A percentile compares a stretch with the other conserved stretches of the same genome.
phyloP scores from a whole-genome alignment of 2,888 invertebrate species.

The Anthrax anthrax region DNA sequence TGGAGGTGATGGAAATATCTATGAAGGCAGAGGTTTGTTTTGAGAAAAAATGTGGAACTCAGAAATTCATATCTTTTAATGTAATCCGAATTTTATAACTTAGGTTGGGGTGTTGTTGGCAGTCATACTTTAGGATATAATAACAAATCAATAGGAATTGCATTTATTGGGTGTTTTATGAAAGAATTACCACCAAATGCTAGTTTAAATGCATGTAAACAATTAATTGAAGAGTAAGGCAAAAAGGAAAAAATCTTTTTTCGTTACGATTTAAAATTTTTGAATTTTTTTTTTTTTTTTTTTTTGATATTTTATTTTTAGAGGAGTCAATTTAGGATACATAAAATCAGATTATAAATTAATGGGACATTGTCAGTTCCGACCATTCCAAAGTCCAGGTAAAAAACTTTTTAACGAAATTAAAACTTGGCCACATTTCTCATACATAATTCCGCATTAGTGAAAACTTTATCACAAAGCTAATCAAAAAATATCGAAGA shows the following conservation, averaged over 20 bases:
- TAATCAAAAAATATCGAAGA: too few relatives aligned
- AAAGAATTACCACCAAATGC: slow-evolving; percentile 31
- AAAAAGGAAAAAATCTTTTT: too few relatives aligned
- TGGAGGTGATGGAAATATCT: slow-evolving; percentile 42
- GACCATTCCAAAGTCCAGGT: slow-evolving; percentile 39
- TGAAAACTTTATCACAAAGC: too few relatives aligned
- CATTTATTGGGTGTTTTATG: slow-evolving; percentile 40
- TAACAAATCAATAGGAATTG: slow-evolving; percentile 35
- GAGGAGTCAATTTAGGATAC: slow-evolving; percentile 36
- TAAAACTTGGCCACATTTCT: slow-evolving; percentile 39
- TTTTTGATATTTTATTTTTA: slow-evolving; percentile 7
- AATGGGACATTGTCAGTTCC: slow-evolving; percentile 39
- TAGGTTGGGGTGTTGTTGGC: slow-evolving; percentile 39
- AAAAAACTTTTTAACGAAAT: slow-evolving; percentile 37
- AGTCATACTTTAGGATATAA: slow-evolving; percentile 42
- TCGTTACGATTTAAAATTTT: too few relatives aligned
- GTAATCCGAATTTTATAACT: too few relatives aligned
- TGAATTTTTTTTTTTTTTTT: neutral
- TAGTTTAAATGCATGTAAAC: slow-evolving; percentile 34
- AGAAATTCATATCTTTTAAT: neutral
- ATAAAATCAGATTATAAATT: slow-evolving; percentile 36
- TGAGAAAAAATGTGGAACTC: neutral
- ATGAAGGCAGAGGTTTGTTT: slow-evolving; percentile 36
- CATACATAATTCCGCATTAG: too few relatives aligned
- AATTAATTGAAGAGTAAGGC: slow-evolving; percentile 27